A percentile compares a stretch with the other conserved stretches of the same genome.
Evolutionary conservation across 2,888 invertebrate genomes (phyloP).

Genomic region (Prosapia bicincta): DNA sequence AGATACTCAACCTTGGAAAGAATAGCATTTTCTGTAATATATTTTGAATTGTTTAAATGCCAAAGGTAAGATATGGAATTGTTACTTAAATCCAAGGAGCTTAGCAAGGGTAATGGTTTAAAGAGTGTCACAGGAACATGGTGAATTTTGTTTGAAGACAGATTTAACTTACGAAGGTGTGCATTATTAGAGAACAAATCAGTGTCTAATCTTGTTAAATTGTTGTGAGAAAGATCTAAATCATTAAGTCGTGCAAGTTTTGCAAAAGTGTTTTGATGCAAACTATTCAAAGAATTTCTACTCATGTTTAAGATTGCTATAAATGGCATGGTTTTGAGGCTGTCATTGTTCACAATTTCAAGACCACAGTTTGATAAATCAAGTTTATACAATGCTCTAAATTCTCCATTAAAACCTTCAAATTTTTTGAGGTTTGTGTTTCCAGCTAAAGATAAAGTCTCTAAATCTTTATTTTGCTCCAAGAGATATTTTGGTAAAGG

Average conservation of each 20-base stretch:
- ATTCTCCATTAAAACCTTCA: constrained; percentile 40
- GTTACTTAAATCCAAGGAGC: constrained; percentile 66
- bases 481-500: constrained; percentile 66
- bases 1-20: constrained; percentile 52
- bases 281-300: constrained; percentile 57
- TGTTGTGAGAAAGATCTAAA: constrained; percentile 69
- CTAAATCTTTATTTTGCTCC: constrained; percentile 62
- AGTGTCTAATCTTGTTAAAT: constrained; percentile 57
- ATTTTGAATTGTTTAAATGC: constrained; percentile 50
- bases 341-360: constrained; percentile 57
- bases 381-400: constrained; percentile 63
- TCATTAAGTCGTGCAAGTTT: constrained; percentile 58
- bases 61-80: constrained; percentile 64
- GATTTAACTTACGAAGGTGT: constrained; percentile 61
- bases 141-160: constrained; percentile 69
- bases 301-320: constrained; percentile 64
- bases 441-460: constrained; percentile 54
- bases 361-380: constrained; percentile 73
- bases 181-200: constrained; percentile 64
- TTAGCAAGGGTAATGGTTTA: constrained; percentile 57
- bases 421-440: constrained; percentile 34
- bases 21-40: constrained; percentile 52
- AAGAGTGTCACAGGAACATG: constrained; percentile 65
- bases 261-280: constrained; percentile 49
- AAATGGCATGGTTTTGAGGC: constrained; percentile 68